Evolutionary conservation across 2,888 invertebrate genomes (phyloP), one percentile per base, ranked within the genome.

Genomic region (Amphiduros pacificus): DNA sequence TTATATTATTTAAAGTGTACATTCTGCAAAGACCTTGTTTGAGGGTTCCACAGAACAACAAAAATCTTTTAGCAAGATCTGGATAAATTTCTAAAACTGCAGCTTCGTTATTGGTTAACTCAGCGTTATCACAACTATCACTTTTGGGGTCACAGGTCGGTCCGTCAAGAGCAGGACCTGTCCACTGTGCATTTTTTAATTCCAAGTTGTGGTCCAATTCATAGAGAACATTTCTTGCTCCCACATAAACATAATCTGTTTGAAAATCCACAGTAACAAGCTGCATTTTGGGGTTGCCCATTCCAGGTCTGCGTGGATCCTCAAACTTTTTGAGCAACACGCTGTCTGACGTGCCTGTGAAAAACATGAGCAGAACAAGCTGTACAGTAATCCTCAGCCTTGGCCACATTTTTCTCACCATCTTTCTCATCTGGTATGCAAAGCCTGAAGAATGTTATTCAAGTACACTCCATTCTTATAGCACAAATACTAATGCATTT

Each of bases 11-110:
- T 32, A 67, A 28, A 22, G 61, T 59, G 50, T 70, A 66, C 20
- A 72, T 49, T 3, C 60, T 61, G 53, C 74, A 74, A n/a, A 64
- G 24, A 1, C 73, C 74, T 20, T 71, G 67, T 5, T 61, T 26
- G 20, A 62, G 65, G n/a, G 67, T 67, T 17, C 73, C 74, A 49
- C 73, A 74, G 9, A 62, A 68, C 49, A 74, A 50, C 3, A 72
- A 64, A 26, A 56, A 41, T 27, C 61, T 51, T 50, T 64, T 66
- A n/a, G n/a, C n/a, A n/a, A n/a, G 50, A 6, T 49, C 26, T 1
- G 63, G 61, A 48, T 65, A 59, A 2, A 69, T 62, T 50, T 69
- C 70, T 32, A 74, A 41, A 17, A 74, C 65, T 40, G 60, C 68
- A 14, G 70, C 64, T 9, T 68, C 55, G 62, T 74, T 72, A 56